Percentiles rank a stretch among this genome's conserved stretches.
phyloP scores from a whole-genome alignment of 2,888 invertebrate species.

The Oegoconia quadripuncta region DNA sequence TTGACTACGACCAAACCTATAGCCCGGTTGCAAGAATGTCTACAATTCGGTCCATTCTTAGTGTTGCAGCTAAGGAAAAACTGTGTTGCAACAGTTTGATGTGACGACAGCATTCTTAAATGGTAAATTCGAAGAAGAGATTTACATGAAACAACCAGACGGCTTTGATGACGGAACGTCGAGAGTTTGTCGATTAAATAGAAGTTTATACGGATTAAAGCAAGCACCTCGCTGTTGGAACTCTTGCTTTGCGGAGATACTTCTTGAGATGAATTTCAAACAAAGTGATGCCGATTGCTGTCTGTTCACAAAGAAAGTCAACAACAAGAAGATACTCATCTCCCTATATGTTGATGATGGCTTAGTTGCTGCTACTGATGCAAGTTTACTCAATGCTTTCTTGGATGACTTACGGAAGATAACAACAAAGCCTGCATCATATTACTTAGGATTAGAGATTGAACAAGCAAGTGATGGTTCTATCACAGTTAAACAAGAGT shows the following conservation, averaged over 20 bases:
- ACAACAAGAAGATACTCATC: slow-evolving; percentile 5
- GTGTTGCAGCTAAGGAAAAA: slow-evolving; percentile 11
- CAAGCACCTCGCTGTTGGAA: slow-evolving; percentile 18
- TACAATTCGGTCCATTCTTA: slow-evolving; percentile 14
- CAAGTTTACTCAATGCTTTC: not conserved
- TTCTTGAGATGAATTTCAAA: slow-evolving; percentile 7
- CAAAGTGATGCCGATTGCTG: slow-evolving; percentile 12
- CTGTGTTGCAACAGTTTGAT: slow-evolving; percentile 12
- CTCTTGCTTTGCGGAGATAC: slow-evolving; percentile 4
- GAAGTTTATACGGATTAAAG: slow-evolving; percentile 17
- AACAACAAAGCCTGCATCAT: not conserved
- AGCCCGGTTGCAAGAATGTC: slow-evolving; percentile 14
- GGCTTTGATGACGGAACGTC: slow-evolving; percentile 6
- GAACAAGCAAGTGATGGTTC: not conserved
- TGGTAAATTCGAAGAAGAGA: slow-evolving; percentile 9
- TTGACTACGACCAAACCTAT: slow-evolving; percentile 16
- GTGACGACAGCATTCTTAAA: slow-evolving; percentile 12
- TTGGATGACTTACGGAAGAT: not conserved
- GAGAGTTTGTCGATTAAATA: slow-evolving; percentile 11
- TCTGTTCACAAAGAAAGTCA: slow-evolving; percentile 8
- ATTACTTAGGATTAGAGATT: too few species aligned
- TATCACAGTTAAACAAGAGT: slow-evolving; percentile 1
- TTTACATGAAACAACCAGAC: slow-evolving; percentile 13
- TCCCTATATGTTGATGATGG: slow-evolving; percentile 17
- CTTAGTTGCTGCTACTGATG: slow-evolving; percentile 4